Percentiles rank a stretch among this genome's conserved stretches.
Conservation (phyloP, 2,797 vertebrate species). For the Hybognathus amarus region DNA sequence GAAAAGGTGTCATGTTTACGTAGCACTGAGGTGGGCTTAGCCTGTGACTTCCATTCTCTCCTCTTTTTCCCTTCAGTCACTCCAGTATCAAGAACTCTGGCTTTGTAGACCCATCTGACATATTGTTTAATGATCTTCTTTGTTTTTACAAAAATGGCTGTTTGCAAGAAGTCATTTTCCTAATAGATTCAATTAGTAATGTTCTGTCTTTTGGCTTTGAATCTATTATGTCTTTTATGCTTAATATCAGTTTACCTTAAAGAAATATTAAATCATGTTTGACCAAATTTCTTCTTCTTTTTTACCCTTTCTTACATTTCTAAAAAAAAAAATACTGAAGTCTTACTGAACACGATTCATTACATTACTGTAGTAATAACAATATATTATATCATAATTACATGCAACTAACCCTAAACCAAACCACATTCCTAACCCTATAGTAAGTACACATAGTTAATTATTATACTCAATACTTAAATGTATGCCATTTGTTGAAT, state of each 20-base stretch:
- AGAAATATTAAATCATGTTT: neutral
- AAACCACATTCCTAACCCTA: too few relatives aligned
- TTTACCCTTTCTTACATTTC: neutral
- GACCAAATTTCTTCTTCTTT: neutral
- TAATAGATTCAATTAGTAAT: neutral
- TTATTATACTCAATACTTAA: too few relatives aligned
- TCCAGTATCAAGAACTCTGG: neutral
- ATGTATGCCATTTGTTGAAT: too few relatives aligned
- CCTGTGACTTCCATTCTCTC: conserved; percentile 52
- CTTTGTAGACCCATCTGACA: neutral
- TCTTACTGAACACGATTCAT: neutral
- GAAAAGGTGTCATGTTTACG: conserved; percentile 80
- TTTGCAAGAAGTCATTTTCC: neutral
- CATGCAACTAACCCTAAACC: too few relatives aligned
- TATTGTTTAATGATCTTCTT: neutral
- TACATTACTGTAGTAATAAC: too few relatives aligned
- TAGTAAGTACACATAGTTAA: too few relatives aligned
- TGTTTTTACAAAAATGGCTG: neutral
- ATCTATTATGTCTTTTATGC: neutral
- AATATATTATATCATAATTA: too few relatives aligned
- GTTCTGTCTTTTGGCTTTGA: neutral
- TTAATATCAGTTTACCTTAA: neutral
- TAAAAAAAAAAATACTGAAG: too few relatives aligned
- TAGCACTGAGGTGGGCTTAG: conserved; percentile 55
- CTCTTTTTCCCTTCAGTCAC: neutral